Base-by-base conservation (phyloP, 2,888 invertebrate genomes). In the Masnerella sp. region DNA sequence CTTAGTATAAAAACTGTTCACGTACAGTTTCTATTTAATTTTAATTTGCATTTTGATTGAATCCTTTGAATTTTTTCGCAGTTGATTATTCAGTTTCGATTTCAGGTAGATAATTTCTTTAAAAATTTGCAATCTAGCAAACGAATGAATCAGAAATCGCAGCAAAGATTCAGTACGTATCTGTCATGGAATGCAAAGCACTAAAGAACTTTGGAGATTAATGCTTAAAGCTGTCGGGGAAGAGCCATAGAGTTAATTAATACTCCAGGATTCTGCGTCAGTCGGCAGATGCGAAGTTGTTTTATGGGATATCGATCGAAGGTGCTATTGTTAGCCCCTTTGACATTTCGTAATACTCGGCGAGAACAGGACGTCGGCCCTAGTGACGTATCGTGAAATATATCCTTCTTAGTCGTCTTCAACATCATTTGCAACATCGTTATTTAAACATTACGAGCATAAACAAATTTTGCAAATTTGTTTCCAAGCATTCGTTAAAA, bases 251-350 rank as follows among this genome's bases (percentile, higher is more conserved):
- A 54, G 52, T 64, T 64, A 51, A 64, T 64, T 52, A 52, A 64
- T 64, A 52, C 45, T 15, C 45, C 2, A 12, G 28, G 45, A 64
- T 64, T 52, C 52, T 36, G 52, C 52, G 43, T 52, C 52, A 52
- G 52, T 64, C 34, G 28, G 43, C 20, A 36, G 52, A 64, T 45
- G 45, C 64, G 12, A 52, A 43, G 43, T 52, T 45, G 52, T 43
- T 52, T 52, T 64, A 64, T 64, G 52, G 67, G 56, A 56, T 67
- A 56, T 68, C 25, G 67, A 67, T 58, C 49, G 58, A 40, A 34
- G 12, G 14, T 11, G 67, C 58, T 67, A 67, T 67, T 67, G 67
- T 67, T 65, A 65, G 64, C 67, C 51, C 36, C 58, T 67, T 68
- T 68, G 67, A 68, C 58, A 68, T 68, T 68, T 58, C 20, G 43